phyloP scores from a whole-genome alignment of 2,113 vertebrate genomes.

The Sialia sialis region DNA sequence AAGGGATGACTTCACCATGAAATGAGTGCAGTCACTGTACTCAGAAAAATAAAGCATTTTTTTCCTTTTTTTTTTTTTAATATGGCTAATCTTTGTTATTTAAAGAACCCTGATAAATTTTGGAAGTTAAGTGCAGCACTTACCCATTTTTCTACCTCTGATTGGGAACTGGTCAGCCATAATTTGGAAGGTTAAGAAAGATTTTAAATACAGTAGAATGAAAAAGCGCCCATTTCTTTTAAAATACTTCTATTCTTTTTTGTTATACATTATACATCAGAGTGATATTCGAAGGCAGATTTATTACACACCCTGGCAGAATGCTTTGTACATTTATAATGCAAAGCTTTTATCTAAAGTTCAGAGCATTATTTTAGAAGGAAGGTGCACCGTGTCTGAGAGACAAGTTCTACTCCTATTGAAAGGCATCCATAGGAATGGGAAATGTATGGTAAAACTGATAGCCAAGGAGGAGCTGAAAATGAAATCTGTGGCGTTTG shows the following conservation, averaged over 20 bases:
- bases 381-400: constrained; percentile 15
- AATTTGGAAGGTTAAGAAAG: constrained; percentile 24
- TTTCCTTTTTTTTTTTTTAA: not conserved
- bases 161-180: not conserved
- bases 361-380: constrained; percentile 69
- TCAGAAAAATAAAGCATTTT: not conserved
- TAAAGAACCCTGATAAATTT: constrained; percentile 15
- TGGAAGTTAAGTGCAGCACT: not conserved
- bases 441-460: not conserved
- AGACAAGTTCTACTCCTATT: constrained; percentile 8
- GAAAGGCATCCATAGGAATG: not conserved
- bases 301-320: constrained; percentile 66
- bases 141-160: constrained; percentile 8
- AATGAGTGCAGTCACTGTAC: constrained; percentile 20
- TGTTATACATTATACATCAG: constrained; percentile 71
- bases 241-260: constrained; percentile 49
- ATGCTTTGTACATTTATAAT: constrained; percentile 74
- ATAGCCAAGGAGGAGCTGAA: not conserved
- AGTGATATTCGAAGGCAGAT: constrained; percentile 68
- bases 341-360: constrained; percentile 73
- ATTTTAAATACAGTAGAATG: constrained; percentile 3
- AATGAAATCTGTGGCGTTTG: not conserved
- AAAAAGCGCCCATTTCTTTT: constrained; percentile 52
- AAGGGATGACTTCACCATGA: constrained; percentile 35
- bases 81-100: not conserved